Evolutionary conservation across 1,140 invertebrate species (phyloP).

Genomic region (Neuroterus valhalla): DNA sequence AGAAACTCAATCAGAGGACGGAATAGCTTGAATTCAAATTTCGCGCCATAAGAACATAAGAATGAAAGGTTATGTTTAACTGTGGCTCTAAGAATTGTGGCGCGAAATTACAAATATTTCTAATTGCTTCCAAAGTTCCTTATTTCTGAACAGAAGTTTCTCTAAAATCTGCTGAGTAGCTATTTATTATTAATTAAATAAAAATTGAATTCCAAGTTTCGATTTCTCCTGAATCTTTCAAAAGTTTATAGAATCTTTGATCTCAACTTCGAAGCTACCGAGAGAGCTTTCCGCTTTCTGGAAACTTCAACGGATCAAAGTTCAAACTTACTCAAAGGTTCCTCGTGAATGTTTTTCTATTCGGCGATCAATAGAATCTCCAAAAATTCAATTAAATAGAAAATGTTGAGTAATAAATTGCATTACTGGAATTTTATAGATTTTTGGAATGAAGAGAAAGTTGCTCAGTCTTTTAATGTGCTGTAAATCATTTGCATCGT

Average conservation of each 20-base stretch:
- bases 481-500: conserved; percentile 7
- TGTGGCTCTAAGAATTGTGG: too few relatives aligned
- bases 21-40: too few relatives aligned
- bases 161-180: background rate
- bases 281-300: background rate
- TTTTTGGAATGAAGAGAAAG: background rate
- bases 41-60: too few relatives aligned
- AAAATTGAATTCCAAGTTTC: background rate
- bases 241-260: background rate
- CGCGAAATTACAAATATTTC: too few relatives aligned
- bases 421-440: background rate
- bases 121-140: too few relatives aligned
- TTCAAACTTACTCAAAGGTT: conserved; percentile 1
- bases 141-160: too few relatives aligned
- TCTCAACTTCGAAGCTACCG: conserved; percentile 1
- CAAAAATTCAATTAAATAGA: too few relatives aligned
- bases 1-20: too few relatives aligned
- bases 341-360: too few relatives aligned
- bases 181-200: conserved; percentile 3
- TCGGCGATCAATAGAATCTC: too few relatives aligned
- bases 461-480: conserved; percentile 4
- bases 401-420: background rate
- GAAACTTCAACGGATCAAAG: background rate
- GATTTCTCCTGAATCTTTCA: background rate
- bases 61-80: too few relatives aligned